Evolutionary conservation across 2,113 vertebrate species (phyloP).

Genomic region (Amazona vittata): DNA sequence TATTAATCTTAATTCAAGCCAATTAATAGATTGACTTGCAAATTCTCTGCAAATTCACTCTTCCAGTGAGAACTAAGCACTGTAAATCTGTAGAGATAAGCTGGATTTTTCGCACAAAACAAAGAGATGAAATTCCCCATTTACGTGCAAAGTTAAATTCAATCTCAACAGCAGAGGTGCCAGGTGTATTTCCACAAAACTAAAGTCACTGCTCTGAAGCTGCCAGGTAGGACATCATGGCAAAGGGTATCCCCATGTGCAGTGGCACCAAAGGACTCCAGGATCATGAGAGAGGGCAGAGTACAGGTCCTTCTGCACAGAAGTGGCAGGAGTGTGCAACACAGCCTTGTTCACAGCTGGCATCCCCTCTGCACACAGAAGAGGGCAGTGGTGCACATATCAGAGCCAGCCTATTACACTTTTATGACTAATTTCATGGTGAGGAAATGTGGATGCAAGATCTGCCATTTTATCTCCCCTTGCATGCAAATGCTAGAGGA

Average conservation of each 20-base stretch:
- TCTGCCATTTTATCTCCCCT: not conserved
- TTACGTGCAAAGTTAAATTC: not conserved
- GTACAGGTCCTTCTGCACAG: not conserved
- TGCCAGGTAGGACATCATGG: not conserved
- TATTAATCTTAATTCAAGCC: conserved; percentile 20
- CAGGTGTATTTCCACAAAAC: not conserved
- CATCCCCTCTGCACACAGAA: not conserved
- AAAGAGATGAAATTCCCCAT: not conserved
- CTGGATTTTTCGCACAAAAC: not conserved
- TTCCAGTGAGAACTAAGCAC: not conserved
- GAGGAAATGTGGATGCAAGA: fast-evolving
- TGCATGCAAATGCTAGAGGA: not conserved
- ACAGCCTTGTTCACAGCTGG: not conserved
- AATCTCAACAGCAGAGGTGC: not conserved
- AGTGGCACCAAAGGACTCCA: not conserved
- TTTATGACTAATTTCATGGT: not conserved
- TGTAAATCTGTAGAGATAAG: not conserved
- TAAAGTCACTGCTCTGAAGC: not conserved
- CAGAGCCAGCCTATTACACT: not conserved
- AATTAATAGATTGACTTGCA: conserved; percentile 48
- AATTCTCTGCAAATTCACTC: conserved; percentile 23
- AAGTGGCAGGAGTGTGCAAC: not conserved
- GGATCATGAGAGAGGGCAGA: not conserved
- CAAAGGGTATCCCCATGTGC: not conserved
- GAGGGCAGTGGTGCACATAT: not conserved